Conservation (phyloP, 2,888 invertebrate genomes). For the Agrotis exclamationis region DNA sequence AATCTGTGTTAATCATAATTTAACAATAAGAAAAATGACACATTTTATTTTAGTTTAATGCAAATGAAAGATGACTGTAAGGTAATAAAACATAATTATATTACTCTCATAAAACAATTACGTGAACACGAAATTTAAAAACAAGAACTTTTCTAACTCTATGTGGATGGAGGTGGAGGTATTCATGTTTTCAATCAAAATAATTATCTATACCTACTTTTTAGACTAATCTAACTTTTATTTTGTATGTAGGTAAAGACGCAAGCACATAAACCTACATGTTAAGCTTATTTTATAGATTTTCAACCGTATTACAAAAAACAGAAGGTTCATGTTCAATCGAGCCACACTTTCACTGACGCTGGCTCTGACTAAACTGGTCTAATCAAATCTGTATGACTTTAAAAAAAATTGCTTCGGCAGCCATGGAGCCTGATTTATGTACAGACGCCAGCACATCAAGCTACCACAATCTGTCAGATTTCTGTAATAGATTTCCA, state of each 20-base stretch:
- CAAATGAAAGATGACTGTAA: background rate
- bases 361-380: too few relatives aligned
- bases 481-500: too few relatives aligned
- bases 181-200: background rate
- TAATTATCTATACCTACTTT: background rate
- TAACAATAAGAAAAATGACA: constrained; percentile 3
- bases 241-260: background rate
- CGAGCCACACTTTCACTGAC: too few relatives aligned
- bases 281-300: too few relatives aligned
- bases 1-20: background rate
- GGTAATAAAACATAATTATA: constrained; percentile 3
- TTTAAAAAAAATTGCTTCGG: too few relatives aligned
- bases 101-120: constrained; percentile 26
- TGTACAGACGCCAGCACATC: too few relatives aligned
- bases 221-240: background rate
- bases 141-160: background rate
- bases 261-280: too few relatives aligned
- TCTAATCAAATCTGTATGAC: too few relatives aligned
- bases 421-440: too few relatives aligned
- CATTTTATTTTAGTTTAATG: constrained; percentile 9
- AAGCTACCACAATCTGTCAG: too few relatives aligned
- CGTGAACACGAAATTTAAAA: constrained; percentile 1
- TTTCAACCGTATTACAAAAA: too few relatives aligned
- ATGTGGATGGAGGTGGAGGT: background rate
- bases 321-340: too few relatives aligned